Evolutionary conservation across 1,140 invertebrate species (phyloP).

Genomic region (Aporrectodea caliginosa): DNA sequence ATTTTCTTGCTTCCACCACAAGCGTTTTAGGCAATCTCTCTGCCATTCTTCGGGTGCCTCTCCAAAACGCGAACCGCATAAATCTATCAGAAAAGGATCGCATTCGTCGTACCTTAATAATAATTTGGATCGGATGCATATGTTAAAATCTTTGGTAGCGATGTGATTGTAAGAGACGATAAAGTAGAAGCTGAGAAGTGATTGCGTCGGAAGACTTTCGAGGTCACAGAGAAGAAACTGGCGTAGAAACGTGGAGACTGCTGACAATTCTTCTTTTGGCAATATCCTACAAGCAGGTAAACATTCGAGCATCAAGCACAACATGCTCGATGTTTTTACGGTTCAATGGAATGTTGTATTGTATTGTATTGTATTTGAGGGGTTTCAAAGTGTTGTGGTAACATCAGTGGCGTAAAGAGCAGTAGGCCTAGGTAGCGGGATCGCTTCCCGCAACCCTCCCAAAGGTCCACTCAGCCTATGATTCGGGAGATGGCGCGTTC

Average conservation of each 20-base stretch:
- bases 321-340: neutral
- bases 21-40: neutral
- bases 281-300: neutral
- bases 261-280: neutral
- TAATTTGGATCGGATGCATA: neutral
- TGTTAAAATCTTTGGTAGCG: neutral
- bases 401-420: neutral
- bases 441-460: neutral
- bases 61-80: constrained; percentile 5
- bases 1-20: neutral
- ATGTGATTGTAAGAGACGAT: neutral
- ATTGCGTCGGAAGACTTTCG: neutral
- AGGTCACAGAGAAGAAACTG: neutral
- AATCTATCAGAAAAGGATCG: neutral
- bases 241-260: neutral
- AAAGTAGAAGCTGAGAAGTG: neutral
- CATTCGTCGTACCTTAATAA: neutral
- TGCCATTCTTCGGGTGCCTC: neutral
- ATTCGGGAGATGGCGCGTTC: too few species aligned
- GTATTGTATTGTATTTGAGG: neutral
- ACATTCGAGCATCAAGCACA: too few species aligned
- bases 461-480: too few species aligned
- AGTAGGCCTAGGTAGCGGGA: neutral
- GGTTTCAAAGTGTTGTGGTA: neutral
- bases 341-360: neutral